phyloP scores from a whole-genome alignment of 2,888 invertebrate genomes.

The Platycheirus albimanus region DNA sequence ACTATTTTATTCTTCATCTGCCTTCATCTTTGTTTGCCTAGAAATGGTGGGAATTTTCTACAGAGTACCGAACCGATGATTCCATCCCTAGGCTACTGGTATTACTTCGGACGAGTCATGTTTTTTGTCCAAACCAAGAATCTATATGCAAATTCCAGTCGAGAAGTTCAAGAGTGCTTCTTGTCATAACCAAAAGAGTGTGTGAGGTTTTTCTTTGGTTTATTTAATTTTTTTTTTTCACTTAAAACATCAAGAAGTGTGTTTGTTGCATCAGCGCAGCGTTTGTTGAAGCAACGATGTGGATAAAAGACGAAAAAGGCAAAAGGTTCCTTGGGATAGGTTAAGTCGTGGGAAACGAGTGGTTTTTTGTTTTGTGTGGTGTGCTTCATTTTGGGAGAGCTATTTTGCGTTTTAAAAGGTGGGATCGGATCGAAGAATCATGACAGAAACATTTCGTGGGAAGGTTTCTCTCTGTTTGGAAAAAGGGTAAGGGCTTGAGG shows the following conservation, averaged over 20 bases:
- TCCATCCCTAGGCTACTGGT: constrained; percentile 45
- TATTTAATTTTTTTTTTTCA: background rate
- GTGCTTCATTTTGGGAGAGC: too few species aligned
- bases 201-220: constrained; percentile 16
- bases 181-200: constrained; percentile 54
- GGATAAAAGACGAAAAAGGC: constrained; percentile 40
- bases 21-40: too few species aligned
- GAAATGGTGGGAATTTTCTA: constrained; percentile 44
- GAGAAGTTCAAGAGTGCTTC: constrained; percentile 36
- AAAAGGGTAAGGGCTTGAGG: too few species aligned
- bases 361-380: background rate
- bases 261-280: background rate
- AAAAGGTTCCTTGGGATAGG: constrained; percentile 65
- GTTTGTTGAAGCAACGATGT: constrained; percentile 8
- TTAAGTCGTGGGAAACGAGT: constrained; percentile 63
- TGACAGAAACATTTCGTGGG: constrained; percentile 44
- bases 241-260: background rate
- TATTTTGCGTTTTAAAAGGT: constrained; percentile 32
- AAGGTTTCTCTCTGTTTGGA: too few species aligned
- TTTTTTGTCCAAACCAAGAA: background rate
- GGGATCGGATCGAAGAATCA: constrained; percentile 3
- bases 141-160: constrained; percentile 48
- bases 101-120: constrained; percentile 32
- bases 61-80: too few species aligned
- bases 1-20: background rate